Evolutionary conservation across 1,140 invertebrate genomes (phyloP), one percentile per base, ranked within the genome.

Genomic region (Diachasmimorpha longicaudata): DNA sequence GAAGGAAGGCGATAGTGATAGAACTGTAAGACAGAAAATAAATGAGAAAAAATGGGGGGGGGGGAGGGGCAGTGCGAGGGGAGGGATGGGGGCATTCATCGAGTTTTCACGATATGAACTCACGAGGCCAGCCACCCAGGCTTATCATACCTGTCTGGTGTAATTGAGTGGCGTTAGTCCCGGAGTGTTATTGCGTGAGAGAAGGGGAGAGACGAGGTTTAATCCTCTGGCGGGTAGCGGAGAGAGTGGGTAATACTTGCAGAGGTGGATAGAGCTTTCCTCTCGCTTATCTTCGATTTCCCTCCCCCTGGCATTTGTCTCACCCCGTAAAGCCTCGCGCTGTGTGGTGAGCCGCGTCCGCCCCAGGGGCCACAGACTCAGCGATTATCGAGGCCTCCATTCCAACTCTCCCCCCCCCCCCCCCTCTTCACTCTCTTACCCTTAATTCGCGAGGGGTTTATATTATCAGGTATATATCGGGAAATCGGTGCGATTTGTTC

Each of bases 361-460:
- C 31, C 70, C 63, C 63, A 10, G 6, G 25, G 23, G 63, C 25
- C 4, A 16, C 14, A 71, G 25, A 44, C 70, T 71, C 14, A 72
- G 36, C 70, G 70, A 58, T 72, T 72, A 72, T 72, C 52, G 48
- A 72, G 8, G 13, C 25, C 23, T 31, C 25, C 25, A 31, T 25
- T 66, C 21, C 25, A 21, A 31, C 13, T 13, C 13, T 6, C 31
- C 6, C 31, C 6, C 31, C 6, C 31, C 31, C 13, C 5, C 13
- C 31, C 31, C 6, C 31, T 31, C 31, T 31, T 6, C 31, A 31
- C 31, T 31, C 31, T 31, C 31, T 31, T 31, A 37, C 31, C 31
- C 52, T 55, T 73, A 73, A 63, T 73, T 73, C 55, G 55, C 55
- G 19, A 23, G 71, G 55, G 52, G 71, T 63, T 73, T 42, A 44